A percentile compares a stretch with the other conserved stretches of the same genome.
These are phyloP conservation scores for Cerceris ruficornis DNA, from an alignment of 2,888 invertebrate species.

Conservation along the genomic window DNA sequence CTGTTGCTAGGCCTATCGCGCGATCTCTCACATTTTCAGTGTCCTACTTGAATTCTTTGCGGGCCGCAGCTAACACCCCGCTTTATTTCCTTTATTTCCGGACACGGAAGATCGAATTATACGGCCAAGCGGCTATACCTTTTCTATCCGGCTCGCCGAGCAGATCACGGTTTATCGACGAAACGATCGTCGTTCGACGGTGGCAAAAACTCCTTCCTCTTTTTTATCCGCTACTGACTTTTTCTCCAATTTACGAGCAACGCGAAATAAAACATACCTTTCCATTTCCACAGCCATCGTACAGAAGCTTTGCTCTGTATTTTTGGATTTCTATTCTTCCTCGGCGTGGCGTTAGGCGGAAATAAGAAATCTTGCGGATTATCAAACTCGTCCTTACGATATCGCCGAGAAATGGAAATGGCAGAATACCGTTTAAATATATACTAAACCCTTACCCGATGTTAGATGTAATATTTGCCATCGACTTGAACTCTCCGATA, in stretches of 20 bases:
- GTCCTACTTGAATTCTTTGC: slow-evolving; percentile 38
- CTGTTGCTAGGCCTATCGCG: slow-evolving; percentile 74
- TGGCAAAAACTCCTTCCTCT: slow-evolving; percentile 7
- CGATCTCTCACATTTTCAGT: slow-evolving; percentile 53
- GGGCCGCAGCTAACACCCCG: slow-evolving; percentile 18
- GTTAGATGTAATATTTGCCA: too few relatives aligned
- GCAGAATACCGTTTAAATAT: too few relatives aligned
- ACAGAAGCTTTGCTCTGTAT: too few relatives aligned
- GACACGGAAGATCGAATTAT: slow-evolving; percentile 46
- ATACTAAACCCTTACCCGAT: too few relatives aligned
- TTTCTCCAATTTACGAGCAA: not conserved
- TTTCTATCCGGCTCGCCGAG: not conserved
- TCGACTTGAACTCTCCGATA: too few relatives aligned
- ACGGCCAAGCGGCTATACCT: slow-evolving; percentile 11
- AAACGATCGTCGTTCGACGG: not conserved
- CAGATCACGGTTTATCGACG: slow-evolving; percentile 6
- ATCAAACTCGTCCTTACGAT: too few relatives aligned
- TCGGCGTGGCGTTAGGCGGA: too few relatives aligned
- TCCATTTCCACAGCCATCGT: too few relatives aligned
- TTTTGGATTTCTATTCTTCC: too few relatives aligned
- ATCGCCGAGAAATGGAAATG: too few relatives aligned
- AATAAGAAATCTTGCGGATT: too few relatives aligned
- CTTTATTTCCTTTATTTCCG: slow-evolving; percentile 41
- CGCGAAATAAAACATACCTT: not conserved
- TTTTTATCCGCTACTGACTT: too few relatives aligned